Base-by-base conservation (phyloP, 2,888 invertebrate genomes). In the Apamea crenata region DNA sequence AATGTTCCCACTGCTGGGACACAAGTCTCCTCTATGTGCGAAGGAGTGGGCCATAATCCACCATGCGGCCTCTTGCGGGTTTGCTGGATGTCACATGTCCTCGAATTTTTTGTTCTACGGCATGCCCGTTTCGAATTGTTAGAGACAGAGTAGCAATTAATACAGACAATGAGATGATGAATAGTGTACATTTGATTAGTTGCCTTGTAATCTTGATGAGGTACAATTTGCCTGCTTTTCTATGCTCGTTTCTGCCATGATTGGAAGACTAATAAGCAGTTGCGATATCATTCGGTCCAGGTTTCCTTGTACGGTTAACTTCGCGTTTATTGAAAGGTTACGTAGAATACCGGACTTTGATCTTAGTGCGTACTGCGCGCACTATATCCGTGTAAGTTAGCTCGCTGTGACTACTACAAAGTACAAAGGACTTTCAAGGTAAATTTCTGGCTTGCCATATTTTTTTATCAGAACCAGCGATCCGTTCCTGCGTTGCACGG, bases 381-480 rank as follows among this genome's bases (percentile, higher is more conserved):
- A 79, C 77, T 83, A 82, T 79, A 85, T 86, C 83, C 84, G 82
- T 77, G 80, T 77, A 76, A 70, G 65, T 77, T 80, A 71, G 67
- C 80, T 59, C 44, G 29, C 63, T 74, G 69, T 69, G 69, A 69
- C 66, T 75, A 59, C 78, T 81, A 83, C 85, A 89, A 89, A 92
- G 87, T 82, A 85, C 86, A 90, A 90, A 92, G 87, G 81, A 90
- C 87, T 91, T 93, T 92, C 93, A 94, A 95, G 94, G 94, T 91
- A 87, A 87, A 89, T 82, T 81, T 85, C 81, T 88, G 79, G 89
- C 82, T 88, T 83, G 87, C 90, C 91, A 92, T 93, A 92, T 91
- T 87, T 90, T 87, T 90, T 92, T 91, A n/a, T 89, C 91, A 90
- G 91, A 92, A 93, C 93, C 92, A 68, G 6, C 29, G 36, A 50